Evolutionary conservation across 2,888 invertebrate species (phyloP).

Genomic region (Stramonita haemastoma): DNA sequence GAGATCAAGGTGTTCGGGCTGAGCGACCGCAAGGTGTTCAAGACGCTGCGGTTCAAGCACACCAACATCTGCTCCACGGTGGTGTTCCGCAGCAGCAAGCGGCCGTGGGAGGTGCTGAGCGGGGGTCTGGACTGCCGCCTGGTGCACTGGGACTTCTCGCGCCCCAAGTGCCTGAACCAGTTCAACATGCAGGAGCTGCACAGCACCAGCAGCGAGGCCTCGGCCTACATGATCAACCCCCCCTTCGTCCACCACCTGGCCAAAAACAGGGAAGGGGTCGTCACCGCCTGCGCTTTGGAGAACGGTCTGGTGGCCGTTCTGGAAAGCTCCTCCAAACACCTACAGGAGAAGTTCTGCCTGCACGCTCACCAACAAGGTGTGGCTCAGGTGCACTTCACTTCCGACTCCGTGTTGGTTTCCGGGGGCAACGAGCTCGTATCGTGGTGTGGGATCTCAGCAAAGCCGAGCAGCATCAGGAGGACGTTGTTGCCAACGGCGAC

Average conservation of each 20-base stretch:
- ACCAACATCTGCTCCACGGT: constrained; percentile 75
- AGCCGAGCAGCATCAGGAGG: constrained; percentile 51
- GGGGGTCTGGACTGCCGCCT: constrained; percentile 74
- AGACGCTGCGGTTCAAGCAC: constrained; percentile 73
- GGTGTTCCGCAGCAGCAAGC: constrained; percentile 65
- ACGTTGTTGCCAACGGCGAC: constrained; percentile 47
- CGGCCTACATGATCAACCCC: constrained; percentile 73
- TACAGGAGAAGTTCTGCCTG: constrained; percentile 64
- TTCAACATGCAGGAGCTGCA: constrained; percentile 73
- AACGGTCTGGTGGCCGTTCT: constrained; percentile 73
- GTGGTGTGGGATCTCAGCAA: constrained; percentile 69
- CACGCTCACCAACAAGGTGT: constrained; percentile 73
- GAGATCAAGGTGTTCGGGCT: constrained; percentile 72
- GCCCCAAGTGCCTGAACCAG: constrained; percentile 66
- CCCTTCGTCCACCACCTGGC: constrained; percentile 73
- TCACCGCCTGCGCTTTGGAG: constrained; percentile 71
- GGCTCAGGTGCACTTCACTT: constrained; percentile 73
- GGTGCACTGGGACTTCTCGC: constrained; percentile 75
- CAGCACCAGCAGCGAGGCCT: constrained; percentile 59
- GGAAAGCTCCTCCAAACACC: constrained; percentile 63
- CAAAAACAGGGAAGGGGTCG: constrained; percentile 59
- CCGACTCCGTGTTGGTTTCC: constrained; percentile 62
- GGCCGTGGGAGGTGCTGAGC: constrained; percentile 70
- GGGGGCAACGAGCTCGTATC: constrained; percentile 73
- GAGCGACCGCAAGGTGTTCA: constrained; percentile 66